Base-by-base conservation (phyloP, 2,888 invertebrate genomes). In the Amitus sp. region DNA sequence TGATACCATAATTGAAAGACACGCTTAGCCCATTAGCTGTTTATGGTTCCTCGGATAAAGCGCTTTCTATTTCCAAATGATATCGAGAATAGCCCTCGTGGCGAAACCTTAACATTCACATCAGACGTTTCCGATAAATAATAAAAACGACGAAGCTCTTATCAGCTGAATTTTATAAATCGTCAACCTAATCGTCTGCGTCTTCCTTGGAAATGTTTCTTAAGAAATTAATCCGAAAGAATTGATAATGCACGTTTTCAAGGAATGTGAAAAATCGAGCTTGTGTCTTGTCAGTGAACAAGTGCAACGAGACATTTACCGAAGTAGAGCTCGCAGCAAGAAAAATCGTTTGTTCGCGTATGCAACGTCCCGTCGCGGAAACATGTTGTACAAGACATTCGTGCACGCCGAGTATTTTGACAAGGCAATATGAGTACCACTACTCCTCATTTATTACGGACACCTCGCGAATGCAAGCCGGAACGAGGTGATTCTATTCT, bases 391-490 rank as follows among this genome's bases (percentile, higher is more conserved):
- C 61, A 56, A 23, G 61, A 52, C 51, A 47, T 55, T 61, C 52
- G 56, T 51, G 56, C 48, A 52, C 51, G 47, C 33, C 28, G 33
- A 43, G 56, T 56, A 61, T 56, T 61, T 61, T 61, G 61, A 61
- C 61, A 61, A 61, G 56, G 45, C 51, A 52, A 56, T 52, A 56
- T 56, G 56, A 62, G 62, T 56, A 62, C 52, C 56, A 46, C 52
- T 49, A 56, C 62, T 62, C 19, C 62, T 56, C 62, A 62, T 62
- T 62, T 62, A 62, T 62, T 62, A 62, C 62, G 17, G 57, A 62
- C 62, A 53, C 56, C 57, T 62, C 57, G 53, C 55, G 55, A 55
- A 61, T 53, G 49, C 53, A 57, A 62, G 62, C 51, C 62, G 53
- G 56, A 49, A 51, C 33, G 51, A 39, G 47, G 45, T 47, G 61